Evolutionary conservation across 1,140 invertebrate species (phyloP).

Genomic region (Mya arenaria): DNA sequence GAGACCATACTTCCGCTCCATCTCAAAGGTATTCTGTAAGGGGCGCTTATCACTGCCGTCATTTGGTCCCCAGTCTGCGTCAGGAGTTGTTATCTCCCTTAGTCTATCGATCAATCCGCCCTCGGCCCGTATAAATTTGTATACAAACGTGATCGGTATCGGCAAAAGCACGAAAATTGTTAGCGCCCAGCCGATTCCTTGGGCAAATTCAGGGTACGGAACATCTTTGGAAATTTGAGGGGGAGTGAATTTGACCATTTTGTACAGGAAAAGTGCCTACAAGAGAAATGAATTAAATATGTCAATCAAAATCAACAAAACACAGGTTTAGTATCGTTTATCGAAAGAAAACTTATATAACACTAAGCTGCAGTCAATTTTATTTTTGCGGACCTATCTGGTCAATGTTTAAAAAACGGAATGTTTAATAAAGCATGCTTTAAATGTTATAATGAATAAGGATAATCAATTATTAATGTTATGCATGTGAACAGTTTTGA

Average conservation of each 20-base stretch:
- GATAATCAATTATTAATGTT: too few relatives aligned
- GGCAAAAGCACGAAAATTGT: slow-evolving; percentile 94
- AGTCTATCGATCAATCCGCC: slow-evolving; percentile 17
- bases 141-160: slow-evolving; percentile 84
- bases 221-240: slow-evolving; percentile 54
- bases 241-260: slow-evolving; percentile 63
- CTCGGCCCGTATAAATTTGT: slow-evolving; percentile 35
- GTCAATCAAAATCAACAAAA: too few relatives aligned
- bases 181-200: slow-evolving; percentile 93
- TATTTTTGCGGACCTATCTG: too few relatives aligned
- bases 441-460: too few relatives aligned
- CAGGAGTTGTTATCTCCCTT: slow-evolving; percentile 45
- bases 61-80: slow-evolving; percentile 51
- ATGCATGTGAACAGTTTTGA: too few relatives aligned
- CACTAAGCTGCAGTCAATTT: too few relatives aligned
- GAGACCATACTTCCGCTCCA: slow-evolving; percentile 45
- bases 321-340: too few relatives aligned
- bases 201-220: slow-evolving; percentile 87
- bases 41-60: slow-evolving; percentile 29
- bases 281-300: too few relatives aligned
- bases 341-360: too few relatives aligned
- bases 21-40: not conserved
- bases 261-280: slow-evolving; percentile 66
- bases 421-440: too few relatives aligned
- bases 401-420: too few relatives aligned